These are phyloP conservation scores for Tryphoninae sp. DNA, from an alignment of 2,888 invertebrate genomes.

Conservation along the genomic window DNA sequence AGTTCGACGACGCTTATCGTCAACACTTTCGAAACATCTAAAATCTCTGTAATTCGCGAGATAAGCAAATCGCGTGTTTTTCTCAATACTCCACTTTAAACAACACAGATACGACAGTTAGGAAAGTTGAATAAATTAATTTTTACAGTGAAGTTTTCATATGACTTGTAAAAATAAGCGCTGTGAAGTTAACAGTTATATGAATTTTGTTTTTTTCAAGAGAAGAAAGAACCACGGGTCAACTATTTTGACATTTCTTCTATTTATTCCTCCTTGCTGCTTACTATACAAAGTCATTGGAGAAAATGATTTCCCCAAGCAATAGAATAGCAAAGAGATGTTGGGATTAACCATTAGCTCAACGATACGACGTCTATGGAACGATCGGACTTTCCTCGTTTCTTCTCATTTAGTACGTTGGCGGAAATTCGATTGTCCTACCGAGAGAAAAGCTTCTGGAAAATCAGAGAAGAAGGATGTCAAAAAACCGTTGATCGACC, in stretches of 20 bases:
- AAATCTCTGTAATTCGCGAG: not conserved
- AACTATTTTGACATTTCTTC: constrained; percentile 2
- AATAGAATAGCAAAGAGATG: constrained; percentile 21
- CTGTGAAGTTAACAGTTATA: not conserved
- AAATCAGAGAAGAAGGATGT: not conserved
- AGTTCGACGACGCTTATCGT: not conserved
- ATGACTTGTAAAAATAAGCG: not conserved
- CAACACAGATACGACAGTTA: not conserved
- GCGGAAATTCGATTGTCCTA: not conserved
- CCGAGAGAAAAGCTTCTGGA: not conserved
- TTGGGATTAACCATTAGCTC: constrained; percentile 23
- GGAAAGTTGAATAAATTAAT: not conserved
- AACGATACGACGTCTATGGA: constrained; percentile 17
- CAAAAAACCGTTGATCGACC: constrained; percentile 21
- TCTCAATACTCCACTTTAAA: not conserved
- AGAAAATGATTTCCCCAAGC: constrained; percentile 9
- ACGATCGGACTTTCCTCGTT: not conserved
- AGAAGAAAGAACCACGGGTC: not conserved
- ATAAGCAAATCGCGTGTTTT: not conserved
- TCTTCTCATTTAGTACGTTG: not conserved
- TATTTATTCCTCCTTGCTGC: constrained; percentile 2
- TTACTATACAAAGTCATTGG: not conserved
- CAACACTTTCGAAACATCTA: not conserved
- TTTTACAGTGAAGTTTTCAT: not conserved
- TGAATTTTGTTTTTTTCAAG: not conserved